These are phyloP conservation scores for Isaurus tuberculatus DNA, from an alignment of 92 coral and sea anemone species.

Conservation along the genomic window DNA sequence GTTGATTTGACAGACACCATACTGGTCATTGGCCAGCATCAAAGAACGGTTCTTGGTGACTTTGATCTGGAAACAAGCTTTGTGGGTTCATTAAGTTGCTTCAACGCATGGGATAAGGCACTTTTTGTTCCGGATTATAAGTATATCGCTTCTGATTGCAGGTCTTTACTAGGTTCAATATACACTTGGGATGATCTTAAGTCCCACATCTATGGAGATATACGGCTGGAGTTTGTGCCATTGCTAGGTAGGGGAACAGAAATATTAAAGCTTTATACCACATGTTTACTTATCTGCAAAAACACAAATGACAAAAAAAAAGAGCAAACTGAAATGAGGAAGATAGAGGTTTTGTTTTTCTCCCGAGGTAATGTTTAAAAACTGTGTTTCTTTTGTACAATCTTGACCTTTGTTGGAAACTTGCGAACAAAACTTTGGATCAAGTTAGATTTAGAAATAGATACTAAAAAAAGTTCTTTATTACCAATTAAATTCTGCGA, in stretches of 20 bases:
- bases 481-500: too few relatives aligned
- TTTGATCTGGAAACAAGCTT: neutral
- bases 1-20: neutral
- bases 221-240: constrained; percentile 1
- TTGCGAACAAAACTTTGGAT: too few relatives aligned
- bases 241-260: constrained; percentile 23
- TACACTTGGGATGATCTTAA: constrained; percentile 31
- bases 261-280: too few relatives aligned
- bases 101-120: constrained; percentile 26
- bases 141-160: constrained; percentile 29
- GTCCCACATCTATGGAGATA: constrained; percentile 1
- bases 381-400: too few relatives aligned
- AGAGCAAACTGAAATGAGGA: too few relatives aligned
- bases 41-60: neutral
- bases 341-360: too few relatives aligned
- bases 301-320: too few relatives aligned
- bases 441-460: too few relatives aligned
- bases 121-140: neutral
- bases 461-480: too few relatives aligned
- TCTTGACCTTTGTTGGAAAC: too few relatives aligned
- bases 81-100: constrained; percentile 27
- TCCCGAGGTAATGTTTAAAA: too few relatives aligned
- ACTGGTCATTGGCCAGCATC: constrained; percentile 34
- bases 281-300: too few relatives aligned
- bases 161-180: constrained; percentile 11